These are phyloP conservation scores for Furcula furcula DNA, from an alignment of 2,888 invertebrate genomes.

Conservation along the genomic window DNA sequence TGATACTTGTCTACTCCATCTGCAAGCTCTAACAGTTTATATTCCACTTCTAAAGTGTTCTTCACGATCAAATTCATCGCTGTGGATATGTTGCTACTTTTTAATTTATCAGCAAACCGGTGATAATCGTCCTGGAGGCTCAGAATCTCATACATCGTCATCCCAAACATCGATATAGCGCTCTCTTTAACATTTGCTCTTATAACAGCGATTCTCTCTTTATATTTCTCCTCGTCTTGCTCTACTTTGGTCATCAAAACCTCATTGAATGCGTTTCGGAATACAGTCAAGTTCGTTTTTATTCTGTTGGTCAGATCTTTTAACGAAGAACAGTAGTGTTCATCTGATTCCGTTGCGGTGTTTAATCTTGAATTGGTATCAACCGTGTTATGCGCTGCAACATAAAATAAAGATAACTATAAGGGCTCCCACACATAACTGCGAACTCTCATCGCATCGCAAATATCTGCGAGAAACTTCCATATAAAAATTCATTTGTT, in stretches of 20 bases:
- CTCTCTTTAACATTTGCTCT: slow-evolving; percentile 31
- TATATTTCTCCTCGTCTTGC: slow-evolving; percentile 11
- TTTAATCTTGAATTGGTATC: too few relatives aligned
- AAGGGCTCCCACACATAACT: too few relatives aligned
- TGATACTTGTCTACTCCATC: slow-evolving; percentile 24
- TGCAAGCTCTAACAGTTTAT: slow-evolving; percentile 16
- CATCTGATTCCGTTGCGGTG: not conserved
- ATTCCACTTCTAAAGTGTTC: slow-evolving; percentile 5
- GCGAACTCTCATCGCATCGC: too few relatives aligned
- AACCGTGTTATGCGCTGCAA: too few relatives aligned
- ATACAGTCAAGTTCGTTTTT: not conserved
- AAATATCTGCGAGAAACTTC: too few relatives aligned
- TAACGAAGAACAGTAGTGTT: not conserved
- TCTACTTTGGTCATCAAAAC: slow-evolving; percentile 7
- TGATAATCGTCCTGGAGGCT: slow-evolving; percentile 42
- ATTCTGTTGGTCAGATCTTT: not conserved
- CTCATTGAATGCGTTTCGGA: not conserved
- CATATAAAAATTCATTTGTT: too few relatives aligned
- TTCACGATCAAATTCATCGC: slow-evolving; percentile 2
- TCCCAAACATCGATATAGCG: slow-evolving; percentile 36
- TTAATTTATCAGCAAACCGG: slow-evolving; percentile 26
- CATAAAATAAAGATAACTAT: too few relatives aligned
- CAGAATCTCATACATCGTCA: slow-evolving; percentile 44
- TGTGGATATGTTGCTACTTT: slow-evolving; percentile 1
- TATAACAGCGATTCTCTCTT: slow-evolving; percentile 16